These are phyloP conservation scores for Sebastes matsubarae DNA, from an alignment of 2,797 vertebrate species.

Conservation along the genomic window DNA sequence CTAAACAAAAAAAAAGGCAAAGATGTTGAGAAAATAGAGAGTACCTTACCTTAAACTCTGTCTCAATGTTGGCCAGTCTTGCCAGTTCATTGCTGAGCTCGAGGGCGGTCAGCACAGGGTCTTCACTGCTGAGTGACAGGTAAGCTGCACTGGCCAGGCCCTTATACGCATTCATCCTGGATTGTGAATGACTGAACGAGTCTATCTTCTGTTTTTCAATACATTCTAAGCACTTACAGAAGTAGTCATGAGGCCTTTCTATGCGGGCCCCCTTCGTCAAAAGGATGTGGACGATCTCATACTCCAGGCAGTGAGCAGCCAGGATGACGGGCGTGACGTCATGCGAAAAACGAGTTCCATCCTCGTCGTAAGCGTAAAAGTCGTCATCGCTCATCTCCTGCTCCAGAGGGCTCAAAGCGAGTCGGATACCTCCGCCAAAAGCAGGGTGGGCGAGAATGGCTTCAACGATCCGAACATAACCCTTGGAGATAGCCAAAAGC, in stretches of 20 bases:
- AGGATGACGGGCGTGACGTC: slow-evolving; percentile 95
- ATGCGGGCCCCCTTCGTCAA: slow-evolving; percentile 93
- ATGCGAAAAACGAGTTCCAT: slow-evolving; percentile 95
- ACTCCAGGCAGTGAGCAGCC: slow-evolving; percentile 96
- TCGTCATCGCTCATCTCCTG: slow-evolving; percentile 94
- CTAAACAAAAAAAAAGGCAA: background rate
- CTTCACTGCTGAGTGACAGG: slow-evolving; percentile 94
- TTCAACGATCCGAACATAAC: slow-evolving; percentile 95
- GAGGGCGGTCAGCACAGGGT: slow-evolving; percentile 93
- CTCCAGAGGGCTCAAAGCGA: slow-evolving; percentile 91
- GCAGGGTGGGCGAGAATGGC: slow-evolving; percentile 93
- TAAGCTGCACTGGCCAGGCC: slow-evolving; percentile 95
- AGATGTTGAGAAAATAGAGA: background rate
- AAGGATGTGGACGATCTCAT: slow-evolving; percentile 96
- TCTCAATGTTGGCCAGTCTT: slow-evolving; percentile 96
- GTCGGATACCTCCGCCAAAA: slow-evolving; percentile 89
- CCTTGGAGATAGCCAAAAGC: slow-evolving; percentile 94
- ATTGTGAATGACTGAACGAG: slow-evolving; percentile 95
- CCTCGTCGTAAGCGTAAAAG: slow-evolving; percentile 96
- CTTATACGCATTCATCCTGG: slow-evolving; percentile 97
- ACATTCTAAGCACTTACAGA: slow-evolving; percentile 94
- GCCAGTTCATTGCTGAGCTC: slow-evolving; percentile 97
- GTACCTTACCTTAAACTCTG: slow-evolving; percentile 93
- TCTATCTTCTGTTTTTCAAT: slow-evolving; percentile 91
- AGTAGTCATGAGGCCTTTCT: slow-evolving; percentile 95